Base-by-base conservation (phyloP, 2,113 vertebrate genomes). In the Gadus chalcogrammus region DNA sequence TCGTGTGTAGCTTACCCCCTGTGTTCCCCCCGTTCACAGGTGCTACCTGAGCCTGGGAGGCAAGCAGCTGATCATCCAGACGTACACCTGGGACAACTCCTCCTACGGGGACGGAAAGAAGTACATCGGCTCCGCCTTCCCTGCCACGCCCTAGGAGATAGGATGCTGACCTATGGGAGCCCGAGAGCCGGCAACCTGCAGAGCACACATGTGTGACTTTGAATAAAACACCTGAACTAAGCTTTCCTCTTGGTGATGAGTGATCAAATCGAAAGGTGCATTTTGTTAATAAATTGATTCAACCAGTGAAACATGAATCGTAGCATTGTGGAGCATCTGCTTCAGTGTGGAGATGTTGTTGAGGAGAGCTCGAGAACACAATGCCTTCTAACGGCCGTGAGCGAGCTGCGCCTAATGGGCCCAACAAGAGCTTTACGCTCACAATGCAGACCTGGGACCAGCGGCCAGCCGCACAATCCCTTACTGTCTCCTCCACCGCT, bases 51-150 rank as follows among this genome's bases (percentile, higher is more conserved):
- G 95, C 79, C 77, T 99, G 62, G 96, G 92, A 1, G 93, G 95
- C 9, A 78, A 95, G 35, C 18, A 65, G 24, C 76, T 97, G 67
- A 81, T 81, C 11, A 91, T 98, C 77, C 93, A 97, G 84, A 99
- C 96, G 3, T 97, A 96, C 69, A 79, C 93, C 68, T 99, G 97
- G 96, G 85, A 94, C 60, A 97, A 97, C 3, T 82, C 90, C 16
- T 90, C 70, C 38, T 96, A 97, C 0, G 92, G 90, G 4, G 1
- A 92, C 0, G 93, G 95, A 53, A 94, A 90, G 90, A 96, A 92
- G 58, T 94, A 84, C 84, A 94, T 99, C 0, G 95, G 82, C 61
- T 96, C 95, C 0, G 95, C 94, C 20, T 99, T 93, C 13, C 91
- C 95, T 2, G 79, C 85, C 15, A 91, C 88, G 0, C 87, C 94